Evolutionary conservation across 2,888 invertebrate genomes (phyloP).

Genomic region (Neria commutata): DNA sequence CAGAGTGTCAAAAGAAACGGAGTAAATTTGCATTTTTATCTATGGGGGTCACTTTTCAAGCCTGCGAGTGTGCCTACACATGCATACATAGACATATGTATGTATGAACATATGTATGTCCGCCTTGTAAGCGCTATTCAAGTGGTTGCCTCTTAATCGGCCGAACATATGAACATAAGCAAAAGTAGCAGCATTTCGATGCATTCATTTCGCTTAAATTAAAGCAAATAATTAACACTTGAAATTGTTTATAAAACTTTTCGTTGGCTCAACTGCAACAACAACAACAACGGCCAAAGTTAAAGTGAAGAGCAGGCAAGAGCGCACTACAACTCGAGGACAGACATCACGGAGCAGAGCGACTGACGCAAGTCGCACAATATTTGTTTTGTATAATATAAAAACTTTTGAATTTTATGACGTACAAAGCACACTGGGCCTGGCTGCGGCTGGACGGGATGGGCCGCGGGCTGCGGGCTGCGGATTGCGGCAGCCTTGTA

Average conservation of each 20-base stretch:
- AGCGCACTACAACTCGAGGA: not conserved
- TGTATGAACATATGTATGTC: slow-evolving; percentile 16
- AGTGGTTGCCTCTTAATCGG: too few relatives aligned
- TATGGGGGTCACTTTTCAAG: too few relatives aligned
- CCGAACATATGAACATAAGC: too few relatives aligned
- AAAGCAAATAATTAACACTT: slow-evolving; percentile 15
- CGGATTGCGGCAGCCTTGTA: slow-evolving; percentile 27
- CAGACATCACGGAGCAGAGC: not conserved
- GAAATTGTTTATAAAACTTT: slow-evolving; percentile 12
- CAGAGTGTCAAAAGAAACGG: too few relatives aligned
- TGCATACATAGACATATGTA: not conserved
- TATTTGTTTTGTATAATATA: not conserved
- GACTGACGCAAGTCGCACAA: not conserved
- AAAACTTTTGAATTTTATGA: slow-evolving; percentile 19
- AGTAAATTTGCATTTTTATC: too few relatives aligned
- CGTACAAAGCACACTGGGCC: slow-evolving; percentile 22
- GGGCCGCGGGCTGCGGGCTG: too few relatives aligned
- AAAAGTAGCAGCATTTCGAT: too few relatives aligned
- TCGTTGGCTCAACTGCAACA: not conserved
- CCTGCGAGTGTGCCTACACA: slow-evolving; percentile 6
- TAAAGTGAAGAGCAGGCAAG: not conserved
- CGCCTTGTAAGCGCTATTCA: too few relatives aligned
- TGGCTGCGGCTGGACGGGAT: too few relatives aligned
- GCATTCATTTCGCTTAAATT: too few relatives aligned
- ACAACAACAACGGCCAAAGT: not conserved